phyloP scores from a whole-genome alignment of 2,113 vertebrate species.

The Cebus imitator region DNA sequence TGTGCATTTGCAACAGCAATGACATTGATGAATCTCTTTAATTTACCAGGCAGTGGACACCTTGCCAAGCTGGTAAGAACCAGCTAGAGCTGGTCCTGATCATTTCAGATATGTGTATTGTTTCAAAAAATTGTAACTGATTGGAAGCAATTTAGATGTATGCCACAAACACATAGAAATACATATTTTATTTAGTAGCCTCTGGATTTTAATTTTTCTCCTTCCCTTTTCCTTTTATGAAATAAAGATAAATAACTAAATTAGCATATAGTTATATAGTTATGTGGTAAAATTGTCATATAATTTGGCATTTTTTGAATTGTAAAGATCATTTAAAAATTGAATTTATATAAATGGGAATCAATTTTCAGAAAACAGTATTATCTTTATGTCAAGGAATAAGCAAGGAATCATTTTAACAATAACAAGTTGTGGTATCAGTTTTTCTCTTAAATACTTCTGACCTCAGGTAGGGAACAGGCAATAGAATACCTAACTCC shows the following conservation, averaged over 20 bases:
- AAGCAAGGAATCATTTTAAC: not conserved
- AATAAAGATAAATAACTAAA: not conserved
- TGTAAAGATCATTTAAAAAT: conserved; percentile 13
- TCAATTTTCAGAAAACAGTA: conserved; percentile 28
- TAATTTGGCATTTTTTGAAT: not conserved
- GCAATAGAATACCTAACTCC: not conserved
- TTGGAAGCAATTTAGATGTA: conserved; percentile 33
- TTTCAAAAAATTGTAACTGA: conserved; percentile 2
- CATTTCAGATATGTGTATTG: conserved; percentile 44
- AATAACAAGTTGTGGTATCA: not conserved
- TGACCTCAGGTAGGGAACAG: not conserved
- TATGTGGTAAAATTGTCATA: conserved; percentile 7
- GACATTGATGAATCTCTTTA: conserved; percentile 79
- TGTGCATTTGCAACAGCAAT: not conserved
- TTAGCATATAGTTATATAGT: not conserved
- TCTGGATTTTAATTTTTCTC: conserved; percentile 7
- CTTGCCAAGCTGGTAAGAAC: conserved; percentile 24
- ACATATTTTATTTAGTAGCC: not conserved
- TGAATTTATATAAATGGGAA: not conserved
- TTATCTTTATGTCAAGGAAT: not conserved
- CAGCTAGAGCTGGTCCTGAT: conserved; percentile 45
- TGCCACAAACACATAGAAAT: not conserved
- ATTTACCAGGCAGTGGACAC: conserved; percentile 58
- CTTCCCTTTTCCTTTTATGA: not conserved
- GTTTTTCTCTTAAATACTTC: conserved; percentile 15